Evolutionary conservation across 2,113 vertebrate species (phyloP).

Genomic region (Arvicanthis niloticus): DNA sequence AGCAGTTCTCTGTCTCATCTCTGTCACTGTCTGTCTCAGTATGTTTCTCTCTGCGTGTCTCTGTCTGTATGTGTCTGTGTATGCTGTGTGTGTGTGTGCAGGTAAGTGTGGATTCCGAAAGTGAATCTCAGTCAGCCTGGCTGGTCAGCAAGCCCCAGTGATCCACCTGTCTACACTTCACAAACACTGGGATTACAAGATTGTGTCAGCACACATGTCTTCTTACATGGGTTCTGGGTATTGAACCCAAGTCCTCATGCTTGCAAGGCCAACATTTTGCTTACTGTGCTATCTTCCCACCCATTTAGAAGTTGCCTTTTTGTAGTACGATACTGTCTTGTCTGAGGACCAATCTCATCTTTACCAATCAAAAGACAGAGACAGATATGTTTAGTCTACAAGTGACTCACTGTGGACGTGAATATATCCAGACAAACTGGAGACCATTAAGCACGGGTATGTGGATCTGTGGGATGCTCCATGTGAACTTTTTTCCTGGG

Average conservation of each 20-base stretch:
- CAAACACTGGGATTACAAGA: neutral
- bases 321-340: neutral
- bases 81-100: neutral
- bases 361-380: neutral
- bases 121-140: neutral
- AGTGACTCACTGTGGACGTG: neutral
- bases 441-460: neutral
- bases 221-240: neutral
- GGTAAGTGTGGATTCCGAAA: neutral
- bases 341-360: neutral
- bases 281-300: too few species aligned
- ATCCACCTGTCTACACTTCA: neutral
- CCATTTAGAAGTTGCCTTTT: neutral
- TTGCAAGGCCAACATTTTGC: neutral
- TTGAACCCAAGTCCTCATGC: too few species aligned
- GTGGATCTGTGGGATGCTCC: neutral
- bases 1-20: neutral
- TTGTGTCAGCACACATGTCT: neutral
- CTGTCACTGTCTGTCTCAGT: neutral
- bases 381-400: neutral
- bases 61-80: neutral
- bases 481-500: neutral
- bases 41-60: neutral
- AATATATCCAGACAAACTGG: neutral
- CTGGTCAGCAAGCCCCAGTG: neutral